Evolutionary conservation across 1,140 invertebrate species (phyloP), one percentile per base, ranked within the genome.

Genomic region (Dinothrombium tinctorium): DNA sequence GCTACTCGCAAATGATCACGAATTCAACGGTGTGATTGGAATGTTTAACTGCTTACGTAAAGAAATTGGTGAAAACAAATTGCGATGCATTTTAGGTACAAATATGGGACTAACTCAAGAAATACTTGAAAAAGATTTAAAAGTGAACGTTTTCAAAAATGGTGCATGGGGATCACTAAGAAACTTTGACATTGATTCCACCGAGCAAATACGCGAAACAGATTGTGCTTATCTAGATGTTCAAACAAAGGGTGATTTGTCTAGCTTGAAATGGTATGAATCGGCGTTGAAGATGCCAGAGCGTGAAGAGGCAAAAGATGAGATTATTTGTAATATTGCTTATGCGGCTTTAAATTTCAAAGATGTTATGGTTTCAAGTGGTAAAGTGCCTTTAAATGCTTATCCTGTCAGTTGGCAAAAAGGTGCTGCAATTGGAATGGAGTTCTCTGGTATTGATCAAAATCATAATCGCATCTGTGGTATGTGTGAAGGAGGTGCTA

Each of bases 301-400:
- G 1, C 36, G 56, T 26, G 46, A 56, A 4, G 19, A 35, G 31
- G 60, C 40, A 54, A 17, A n/a, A n/a, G n/a, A 40, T 36, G 15
- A 3, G 2, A 69, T 77, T 50, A 58, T 86, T 4, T 92, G 84
- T 58, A 67, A 63, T 45, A 83, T 94, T 8, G 49, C 47, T 55
- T 95, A 84, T 60, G 74, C 86, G 3, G 76, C 89, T 21, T 66
- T 96, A 4, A 95, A 96, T 60, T 95, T 95, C 73, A 71, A 86
- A 44, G 89, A 47, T 31, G 35, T 47, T 15, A 46, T 47, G 44
- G 19, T 96, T 48, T 87, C 87, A 2, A 86, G 81, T 20, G 90
- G 89, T 45, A 90, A 92, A 61, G 64, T 96, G 24, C 78, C 86
- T 22, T 83, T 83, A 21, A 87, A 95, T 64, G 81, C 87, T 28